A percentile compares a stretch with the other conserved stretches of the same genome.
These are phyloP conservation scores for Drosophila anceps DNA, from an alignment of 2,888 invertebrate genomes.

Conservation along the genomic window DNA sequence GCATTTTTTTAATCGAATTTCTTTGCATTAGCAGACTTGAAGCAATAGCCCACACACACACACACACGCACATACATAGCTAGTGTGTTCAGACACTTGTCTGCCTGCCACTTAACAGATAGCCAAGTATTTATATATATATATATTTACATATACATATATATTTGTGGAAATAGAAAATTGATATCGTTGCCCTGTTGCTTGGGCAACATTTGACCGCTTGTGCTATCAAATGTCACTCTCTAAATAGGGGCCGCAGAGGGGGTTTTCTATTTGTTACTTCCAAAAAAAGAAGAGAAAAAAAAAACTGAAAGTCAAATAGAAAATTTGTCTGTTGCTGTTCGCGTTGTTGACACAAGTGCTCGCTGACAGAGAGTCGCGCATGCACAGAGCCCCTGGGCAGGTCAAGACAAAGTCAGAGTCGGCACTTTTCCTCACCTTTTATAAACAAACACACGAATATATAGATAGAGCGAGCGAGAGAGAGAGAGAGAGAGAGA, in stretches of 20 bases:
- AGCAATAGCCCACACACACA: conserved; percentile 34
- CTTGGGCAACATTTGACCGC: conserved; percentile 69
- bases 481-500: conserved; percentile 13
- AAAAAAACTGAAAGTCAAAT: conserved; percentile 62
- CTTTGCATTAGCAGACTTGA: conserved; percentile 21
- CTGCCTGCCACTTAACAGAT: conserved; percentile 47
- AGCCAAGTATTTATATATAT: conserved; percentile 17
- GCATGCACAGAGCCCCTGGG: conserved; percentile 47
- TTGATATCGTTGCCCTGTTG: conserved; percentile 42
- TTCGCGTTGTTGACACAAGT: conserved; percentile 65
- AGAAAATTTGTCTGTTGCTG: conserved; percentile 55
- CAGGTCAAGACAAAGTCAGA: conserved; percentile 61
- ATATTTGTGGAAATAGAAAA: conserved; percentile 35
- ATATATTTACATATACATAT: background rate
- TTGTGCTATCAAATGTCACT: conserved; percentile 76
- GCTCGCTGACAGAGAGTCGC: conserved; percentile 38
- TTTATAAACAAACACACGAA: conserved; percentile 51
- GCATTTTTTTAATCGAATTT: conserved; percentile 20
- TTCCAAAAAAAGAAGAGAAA: conserved; percentile 45
- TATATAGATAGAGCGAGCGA: conserved; percentile 5
- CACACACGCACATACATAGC: conserved; percentile 3
- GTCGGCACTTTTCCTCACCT: conserved; percentile 54
- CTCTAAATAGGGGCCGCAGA: conserved; percentile 5
- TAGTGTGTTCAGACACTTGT: conserved; percentile 41
- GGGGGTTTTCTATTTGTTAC: conserved; percentile 28